phyloP scores from a whole-genome alignment of 2,888 invertebrate species.

The Leptinotarsa rubiginosa region DNA sequence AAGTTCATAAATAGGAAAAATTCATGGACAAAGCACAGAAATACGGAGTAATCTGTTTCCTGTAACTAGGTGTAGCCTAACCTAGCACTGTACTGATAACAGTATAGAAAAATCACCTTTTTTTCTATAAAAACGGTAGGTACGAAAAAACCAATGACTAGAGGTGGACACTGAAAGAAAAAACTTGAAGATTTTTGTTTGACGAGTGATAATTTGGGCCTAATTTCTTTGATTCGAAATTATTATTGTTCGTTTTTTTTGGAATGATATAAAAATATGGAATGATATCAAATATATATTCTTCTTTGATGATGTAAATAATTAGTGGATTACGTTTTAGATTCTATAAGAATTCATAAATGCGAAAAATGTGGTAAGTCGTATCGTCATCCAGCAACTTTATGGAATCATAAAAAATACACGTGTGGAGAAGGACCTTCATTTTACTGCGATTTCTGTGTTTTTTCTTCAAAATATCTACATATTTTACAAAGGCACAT shows the following conservation, averaged over 20 bases:
- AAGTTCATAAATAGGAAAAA: too few species aligned
- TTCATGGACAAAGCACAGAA: too few species aligned
- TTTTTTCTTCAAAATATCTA: conserved; percentile 41
- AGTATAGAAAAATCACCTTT: too few species aligned
- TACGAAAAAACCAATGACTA: too few species aligned
- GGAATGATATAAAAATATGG: neutral
- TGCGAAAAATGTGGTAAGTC: conserved; percentile 66
- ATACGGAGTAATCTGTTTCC: too few species aligned
- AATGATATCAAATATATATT: neutral
- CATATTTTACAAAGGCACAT: conserved; percentile 42
- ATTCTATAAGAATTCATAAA: conserved; percentile 8
- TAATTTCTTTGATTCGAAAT: neutral
- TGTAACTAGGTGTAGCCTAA: too few species aligned
- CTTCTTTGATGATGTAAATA: neutral
- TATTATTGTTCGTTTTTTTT: neutral
- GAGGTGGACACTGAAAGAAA: too few species aligned
- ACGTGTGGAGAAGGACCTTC: conserved; percentile 53
- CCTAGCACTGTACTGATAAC: too few species aligned
- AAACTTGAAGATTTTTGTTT: too few species aligned
- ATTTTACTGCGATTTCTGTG: conserved; percentile 50
- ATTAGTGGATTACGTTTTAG: neutral
- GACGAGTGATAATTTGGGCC: too few species aligned
- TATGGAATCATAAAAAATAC: conserved; percentile 46
- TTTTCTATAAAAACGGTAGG: too few species aligned
- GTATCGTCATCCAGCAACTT: conserved; percentile 60